Conservation (phyloP, 2,113 vertebrate species). For the Lophotis ruficrista region DNA sequence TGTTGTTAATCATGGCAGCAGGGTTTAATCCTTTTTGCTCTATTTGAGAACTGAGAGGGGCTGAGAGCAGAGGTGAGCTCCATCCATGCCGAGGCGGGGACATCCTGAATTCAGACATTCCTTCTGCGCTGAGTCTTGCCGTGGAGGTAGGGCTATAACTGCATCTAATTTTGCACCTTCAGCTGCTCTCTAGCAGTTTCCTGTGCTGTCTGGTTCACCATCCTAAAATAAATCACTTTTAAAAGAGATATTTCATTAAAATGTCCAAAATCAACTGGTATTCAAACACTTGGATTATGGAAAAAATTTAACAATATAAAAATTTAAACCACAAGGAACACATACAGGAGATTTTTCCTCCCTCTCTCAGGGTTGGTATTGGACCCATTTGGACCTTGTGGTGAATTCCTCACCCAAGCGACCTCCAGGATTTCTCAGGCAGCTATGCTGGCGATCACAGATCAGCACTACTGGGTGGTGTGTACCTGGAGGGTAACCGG, state of each 20-base stretch:
- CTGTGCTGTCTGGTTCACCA: not conserved
- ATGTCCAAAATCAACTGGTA: not conserved
- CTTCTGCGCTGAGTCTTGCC: not conserved
- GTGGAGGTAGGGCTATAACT: not conserved
- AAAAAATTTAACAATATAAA: not conserved
- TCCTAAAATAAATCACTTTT: not conserved
- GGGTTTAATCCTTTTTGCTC: not conserved
- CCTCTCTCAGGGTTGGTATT: not conserved
- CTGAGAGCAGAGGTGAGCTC: not conserved
- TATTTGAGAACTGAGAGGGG: not conserved
- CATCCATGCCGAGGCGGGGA: rapidly evolving
- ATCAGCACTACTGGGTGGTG: not conserved
- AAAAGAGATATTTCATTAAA: not conserved
- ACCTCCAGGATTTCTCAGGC: not conserved
- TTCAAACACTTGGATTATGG: not conserved
- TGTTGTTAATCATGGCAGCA: not conserved
- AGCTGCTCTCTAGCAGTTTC: not conserved
- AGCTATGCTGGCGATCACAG: not conserved
- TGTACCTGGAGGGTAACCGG: not conserved
- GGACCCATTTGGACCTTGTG: not conserved
- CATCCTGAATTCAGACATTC: not conserved
- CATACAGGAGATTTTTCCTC: not conserved
- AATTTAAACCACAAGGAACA: not conserved
- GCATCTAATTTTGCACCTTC: not conserved
- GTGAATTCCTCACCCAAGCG: not conserved